Evolutionary conservation across 1,140 invertebrate species (phyloP).

Genomic region (Ceratina calcarata): DNA sequence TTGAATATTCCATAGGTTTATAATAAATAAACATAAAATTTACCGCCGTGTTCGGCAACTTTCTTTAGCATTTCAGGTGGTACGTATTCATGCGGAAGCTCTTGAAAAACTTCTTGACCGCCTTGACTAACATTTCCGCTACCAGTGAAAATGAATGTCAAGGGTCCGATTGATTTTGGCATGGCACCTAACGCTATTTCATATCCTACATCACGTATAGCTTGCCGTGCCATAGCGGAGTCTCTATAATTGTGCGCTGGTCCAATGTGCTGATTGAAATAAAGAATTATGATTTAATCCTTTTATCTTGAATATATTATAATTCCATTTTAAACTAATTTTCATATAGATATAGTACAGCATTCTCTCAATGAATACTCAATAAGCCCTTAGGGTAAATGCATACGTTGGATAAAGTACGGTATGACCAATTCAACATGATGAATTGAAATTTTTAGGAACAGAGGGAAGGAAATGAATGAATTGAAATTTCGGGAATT

Average conservation of each 20-base stretch:
- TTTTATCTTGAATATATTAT: conserved; percentile 74
- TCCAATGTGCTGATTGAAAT: conserved; percentile 91
- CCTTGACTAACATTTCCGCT: conserved; percentile 93
- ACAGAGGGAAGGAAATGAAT: too few species aligned
- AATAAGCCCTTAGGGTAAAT: too few species aligned
- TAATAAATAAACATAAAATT: conserved; percentile 55
- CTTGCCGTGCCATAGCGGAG: conserved; percentile 98
- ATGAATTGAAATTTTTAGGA: too few species aligned
- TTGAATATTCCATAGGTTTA: too few species aligned
- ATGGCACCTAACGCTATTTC: conserved; percentile 98
- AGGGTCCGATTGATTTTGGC: conserved; percentile 98
- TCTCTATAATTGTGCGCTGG: conserved; percentile 99
- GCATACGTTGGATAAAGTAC: too few species aligned
- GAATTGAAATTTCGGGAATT: too few species aligned
- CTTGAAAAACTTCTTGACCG: conserved; percentile 98
- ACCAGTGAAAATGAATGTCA: conserved; percentile 99
- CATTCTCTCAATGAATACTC: conserved; percentile 84
- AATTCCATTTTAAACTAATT: background rate
- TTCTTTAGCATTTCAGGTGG: conserved; percentile 96
- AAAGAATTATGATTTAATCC: background rate
- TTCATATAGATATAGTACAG: conserved; percentile 99
- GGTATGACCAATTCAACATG: too few species aligned
- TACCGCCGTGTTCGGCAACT: conserved; percentile 97
- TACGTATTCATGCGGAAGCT: conserved; percentile 98
- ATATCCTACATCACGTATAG: conserved; percentile 98